Conservation (phyloP, 2,888 invertebrate species). For the Athripsodes cinereus region DNA sequence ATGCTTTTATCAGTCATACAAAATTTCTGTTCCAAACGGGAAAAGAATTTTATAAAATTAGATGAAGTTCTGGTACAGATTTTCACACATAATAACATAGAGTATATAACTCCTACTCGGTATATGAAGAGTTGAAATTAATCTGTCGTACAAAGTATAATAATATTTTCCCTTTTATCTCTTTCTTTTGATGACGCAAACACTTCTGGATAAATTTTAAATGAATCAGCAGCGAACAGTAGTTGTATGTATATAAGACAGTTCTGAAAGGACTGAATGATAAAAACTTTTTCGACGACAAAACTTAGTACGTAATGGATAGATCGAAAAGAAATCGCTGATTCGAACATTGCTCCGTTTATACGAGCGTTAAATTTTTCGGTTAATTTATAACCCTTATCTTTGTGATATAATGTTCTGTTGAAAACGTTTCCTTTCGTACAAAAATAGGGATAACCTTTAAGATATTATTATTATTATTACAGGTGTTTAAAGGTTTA, state of each 20-base stretch:
- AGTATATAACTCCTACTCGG: too few relatives aligned
- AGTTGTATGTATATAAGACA: too few relatives aligned
- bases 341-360: neutral
- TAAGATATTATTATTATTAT: too few relatives aligned
- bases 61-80: neutral
- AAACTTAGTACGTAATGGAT: neutral
- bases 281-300: neutral
- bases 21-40: too few relatives aligned
- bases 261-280: neutral
- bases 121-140: neutral
- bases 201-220: neutral
- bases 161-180: neutral
- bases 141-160: neutral
- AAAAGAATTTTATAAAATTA: too few relatives aligned
- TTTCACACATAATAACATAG: neutral
- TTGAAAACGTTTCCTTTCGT: too few relatives aligned
- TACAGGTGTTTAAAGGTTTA: too few relatives aligned
- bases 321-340: neutral
- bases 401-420: neutral
- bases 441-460: too few relatives aligned
- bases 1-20: too few relatives aligned
- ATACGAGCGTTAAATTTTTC: neutral
- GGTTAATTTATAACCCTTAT: neutral
- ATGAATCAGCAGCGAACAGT: neutral
- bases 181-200: neutral